Evolutionary conservation across 2,797 vertebrate species (phyloP), one percentile per base, ranked within the genome.

Genomic region (Moxostoma hubbsi): DNA sequence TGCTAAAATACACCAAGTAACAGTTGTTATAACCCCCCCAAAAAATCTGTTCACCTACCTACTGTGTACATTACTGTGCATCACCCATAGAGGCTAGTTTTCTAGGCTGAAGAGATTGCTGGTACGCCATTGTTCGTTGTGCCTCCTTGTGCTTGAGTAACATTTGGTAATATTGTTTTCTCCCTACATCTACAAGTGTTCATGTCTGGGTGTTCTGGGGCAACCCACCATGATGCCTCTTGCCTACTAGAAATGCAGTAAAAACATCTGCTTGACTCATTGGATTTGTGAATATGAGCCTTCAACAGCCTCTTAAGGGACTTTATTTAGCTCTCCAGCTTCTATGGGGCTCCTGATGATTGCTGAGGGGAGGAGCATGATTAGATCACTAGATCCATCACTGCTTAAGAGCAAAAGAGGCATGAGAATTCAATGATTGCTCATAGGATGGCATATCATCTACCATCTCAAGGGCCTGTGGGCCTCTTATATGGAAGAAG

Each of bases 271-370:
- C 15, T 75, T 11, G 7, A 57, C 16, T 73, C n/a, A 13, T 16
- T 47, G 45, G 73, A 18, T 66, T 7, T 53, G 11, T 75, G 11
- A 7, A 45, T 24, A 66, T 66, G 62, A 75, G 73, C 11, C 51
- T 66, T 66, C 11, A 49, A 58, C 8, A 47, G 63, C 15, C 12
- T 24, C 16, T 66, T 47, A 7, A 9, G 53, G 15, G 43, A 7
- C 36, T 66, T 49, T 55, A 43, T 64, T 55, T 11, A 11, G 50
- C 36, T 63, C 72, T 74, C 51, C 59, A 53, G 72, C 24, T 45
- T 9, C n/a, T 46, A 8, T 46, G 62, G 72, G 49, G 11, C 62
- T 75, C 45, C 16, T 66, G 45, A 49, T 64, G 73, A 66, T 0
- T 7, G 57, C 18, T 15, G 53, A 50, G 54, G 53, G 5, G 45